Evolutionary conservation across 2,113 vertebrate genomes (phyloP).

Genomic region (Crotalus helleri): DNA sequence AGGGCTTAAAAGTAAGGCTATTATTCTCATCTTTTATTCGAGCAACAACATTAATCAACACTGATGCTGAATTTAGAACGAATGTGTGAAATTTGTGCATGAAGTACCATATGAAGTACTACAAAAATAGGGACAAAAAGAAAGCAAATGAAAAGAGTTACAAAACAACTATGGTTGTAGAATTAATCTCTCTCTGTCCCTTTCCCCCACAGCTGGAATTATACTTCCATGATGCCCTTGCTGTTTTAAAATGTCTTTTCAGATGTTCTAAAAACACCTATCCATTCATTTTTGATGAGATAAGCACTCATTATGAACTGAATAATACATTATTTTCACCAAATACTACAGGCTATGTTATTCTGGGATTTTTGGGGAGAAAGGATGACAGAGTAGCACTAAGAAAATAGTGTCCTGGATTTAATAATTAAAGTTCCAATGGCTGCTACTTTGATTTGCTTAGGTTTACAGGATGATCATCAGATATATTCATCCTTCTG

Average conservation of each 20-base stretch:
- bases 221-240: neutral
- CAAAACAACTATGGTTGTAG: neutral
- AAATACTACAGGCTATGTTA: neutral
- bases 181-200: neutral
- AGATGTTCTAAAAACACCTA: neutral
- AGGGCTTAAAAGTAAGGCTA: neutral
- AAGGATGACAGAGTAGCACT: neutral
- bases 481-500: neutral
- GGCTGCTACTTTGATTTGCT: neutral
- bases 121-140: neutral
- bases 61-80: accelerated
- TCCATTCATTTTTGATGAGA: neutral
- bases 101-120: neutral
- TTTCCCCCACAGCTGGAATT: neutral
- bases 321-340: neutral
- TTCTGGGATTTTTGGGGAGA: neutral
- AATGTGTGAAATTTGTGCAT: neutral
- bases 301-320: neutral
- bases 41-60: neutral
- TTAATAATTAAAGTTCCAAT: neutral
- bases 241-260: neutral
- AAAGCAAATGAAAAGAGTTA: neutral
- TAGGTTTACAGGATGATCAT: neutral
- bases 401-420: neutral
- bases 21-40: neutral